phyloP scores from a whole-genome alignment of 2,797 vertebrate species.

The Sandelia bainsii region DNA sequence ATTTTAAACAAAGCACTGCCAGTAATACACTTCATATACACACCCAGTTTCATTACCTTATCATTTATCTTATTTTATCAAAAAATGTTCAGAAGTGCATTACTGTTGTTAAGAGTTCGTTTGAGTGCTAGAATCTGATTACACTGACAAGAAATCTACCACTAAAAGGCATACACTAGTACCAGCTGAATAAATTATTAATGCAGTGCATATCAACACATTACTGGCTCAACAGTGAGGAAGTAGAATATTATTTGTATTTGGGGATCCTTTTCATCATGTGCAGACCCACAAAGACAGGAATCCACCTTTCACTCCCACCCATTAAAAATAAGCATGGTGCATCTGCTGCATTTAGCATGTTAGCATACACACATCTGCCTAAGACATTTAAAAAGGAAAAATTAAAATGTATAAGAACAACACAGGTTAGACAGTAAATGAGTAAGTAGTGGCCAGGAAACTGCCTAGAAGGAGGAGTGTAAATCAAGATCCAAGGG shows the following conservation, averaged over 20 bases:
- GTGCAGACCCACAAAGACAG: constrained; percentile 40
- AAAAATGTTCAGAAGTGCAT: constrained; percentile 1
- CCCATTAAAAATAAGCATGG: constrained; percentile 64
- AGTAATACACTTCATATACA: background rate
- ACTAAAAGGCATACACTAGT: constrained; percentile 35
- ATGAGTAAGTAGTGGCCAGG: constrained; percentile 20
- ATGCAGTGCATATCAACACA: constrained; percentile 65
- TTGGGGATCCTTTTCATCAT: constrained; percentile 33
- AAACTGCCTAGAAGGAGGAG: constrained; percentile 24
- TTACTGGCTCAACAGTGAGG: constrained; percentile 31
- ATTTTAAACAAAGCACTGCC: constrained; percentile 13
- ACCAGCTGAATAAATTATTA: constrained; percentile 68
- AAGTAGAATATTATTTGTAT: constrained; percentile 37
- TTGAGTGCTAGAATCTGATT: constrained; percentile 32
- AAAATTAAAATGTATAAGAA: constrained; percentile 17
- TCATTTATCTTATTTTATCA: background rate
- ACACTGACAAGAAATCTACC: constrained; percentile 41
- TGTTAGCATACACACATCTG: constrained; percentile 45
- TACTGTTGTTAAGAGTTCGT: constrained; percentile 19
- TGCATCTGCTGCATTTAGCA: constrained; percentile 63
- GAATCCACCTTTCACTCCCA: constrained; percentile 43
- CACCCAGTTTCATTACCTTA: background rate
- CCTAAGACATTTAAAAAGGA: constrained; percentile 29
- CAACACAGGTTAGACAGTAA: constrained; percentile 40
- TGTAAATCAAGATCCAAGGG: constrained; percentile 34